phyloP scores from a whole-genome alignment of 2,888 invertebrate species.

The Crioceris asparagi region DNA sequence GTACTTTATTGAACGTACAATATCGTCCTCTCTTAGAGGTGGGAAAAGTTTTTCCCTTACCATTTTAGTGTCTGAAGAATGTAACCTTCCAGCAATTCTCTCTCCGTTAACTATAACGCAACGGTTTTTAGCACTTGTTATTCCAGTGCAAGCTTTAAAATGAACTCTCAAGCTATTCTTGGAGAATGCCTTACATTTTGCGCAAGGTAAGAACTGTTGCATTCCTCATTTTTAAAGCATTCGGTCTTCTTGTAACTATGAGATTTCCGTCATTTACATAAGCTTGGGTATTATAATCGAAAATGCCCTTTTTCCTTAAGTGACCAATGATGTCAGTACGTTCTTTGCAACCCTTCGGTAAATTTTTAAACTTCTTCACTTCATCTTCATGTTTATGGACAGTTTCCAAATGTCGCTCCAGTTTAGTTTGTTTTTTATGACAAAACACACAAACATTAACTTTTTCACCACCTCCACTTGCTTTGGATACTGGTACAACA shows the following conservation, averaged over 20 bases:
- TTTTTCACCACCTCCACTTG: conserved; percentile 5
- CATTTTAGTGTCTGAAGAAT: conserved; percentile 6
- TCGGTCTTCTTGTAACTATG: conserved; percentile 9
- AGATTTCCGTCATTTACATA: conserved; percentile 7
- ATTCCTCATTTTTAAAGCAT: conserved; percentile 2
- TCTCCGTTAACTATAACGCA: conserved; percentile 5
- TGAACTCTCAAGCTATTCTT: conserved; percentile 9
- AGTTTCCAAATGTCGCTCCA: conserved; percentile 8
- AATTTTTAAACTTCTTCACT: conserved; percentile 7
- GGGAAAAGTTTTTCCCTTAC: conserved; percentile 8
- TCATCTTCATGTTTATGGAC: conserved; percentile 8
- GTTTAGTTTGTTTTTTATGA: conserved; percentile 9
- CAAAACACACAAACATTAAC: conserved; percentile 10
- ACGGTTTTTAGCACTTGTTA: conserved; percentile 1
- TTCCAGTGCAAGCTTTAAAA: conserved; percentile 6
- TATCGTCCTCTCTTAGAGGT: conserved; percentile 8
- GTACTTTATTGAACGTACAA: no score
- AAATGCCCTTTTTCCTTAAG: conserved; percentile 8
- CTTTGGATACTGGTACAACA: conserved; percentile 5
- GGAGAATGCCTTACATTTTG: conserved; percentile 6
- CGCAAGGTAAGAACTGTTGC: conserved; percentile 5
- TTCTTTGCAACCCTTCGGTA: conserved; percentile 7
- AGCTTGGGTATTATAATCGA: conserved; percentile 6
- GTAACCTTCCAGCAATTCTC: conserved; percentile 6
- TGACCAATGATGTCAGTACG: conserved; percentile 3